Evolutionary conservation across 2,888 invertebrate genomes (phyloP).

Genomic region (Mythimna lalbum): DNA sequence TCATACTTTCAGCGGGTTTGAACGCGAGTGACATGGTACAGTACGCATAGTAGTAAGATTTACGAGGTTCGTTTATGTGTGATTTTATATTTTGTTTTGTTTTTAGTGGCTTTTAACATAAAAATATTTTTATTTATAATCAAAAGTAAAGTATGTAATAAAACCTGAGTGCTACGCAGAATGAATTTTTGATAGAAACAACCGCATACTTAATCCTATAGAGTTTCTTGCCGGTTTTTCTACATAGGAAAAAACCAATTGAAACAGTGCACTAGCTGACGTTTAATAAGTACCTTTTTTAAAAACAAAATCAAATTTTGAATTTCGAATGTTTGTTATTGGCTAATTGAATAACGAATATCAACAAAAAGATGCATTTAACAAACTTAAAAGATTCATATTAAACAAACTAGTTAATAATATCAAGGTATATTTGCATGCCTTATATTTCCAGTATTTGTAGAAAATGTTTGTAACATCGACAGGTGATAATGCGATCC

Average conservation of each 20-base stretch:
- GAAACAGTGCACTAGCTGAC: no score
- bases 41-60: background rate
- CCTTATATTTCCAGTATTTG: background rate
- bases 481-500: conserved; percentile 32
- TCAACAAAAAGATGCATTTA: background rate
- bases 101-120: background rate
- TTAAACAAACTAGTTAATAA: background rate
- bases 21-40: background rate
- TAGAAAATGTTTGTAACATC: conserved; percentile 16
- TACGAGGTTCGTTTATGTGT: conserved; percentile 2
- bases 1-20: conserved; percentile 19
- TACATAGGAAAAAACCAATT: no score
- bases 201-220: no score
- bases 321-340: no score
- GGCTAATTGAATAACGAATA: background rate
- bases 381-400: background rate
- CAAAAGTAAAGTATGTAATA: background rate
- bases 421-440: background rate
- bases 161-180: background rate
- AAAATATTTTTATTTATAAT: background rate
- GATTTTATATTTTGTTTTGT: background rate
- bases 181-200: background rate
- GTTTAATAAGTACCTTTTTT: no score
- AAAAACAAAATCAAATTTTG: no score
- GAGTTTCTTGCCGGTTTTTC: no score